Evolutionary conservation across 1,140 invertebrate genomes (phyloP).

Genomic region (Eurosta solidaginis): DNA sequence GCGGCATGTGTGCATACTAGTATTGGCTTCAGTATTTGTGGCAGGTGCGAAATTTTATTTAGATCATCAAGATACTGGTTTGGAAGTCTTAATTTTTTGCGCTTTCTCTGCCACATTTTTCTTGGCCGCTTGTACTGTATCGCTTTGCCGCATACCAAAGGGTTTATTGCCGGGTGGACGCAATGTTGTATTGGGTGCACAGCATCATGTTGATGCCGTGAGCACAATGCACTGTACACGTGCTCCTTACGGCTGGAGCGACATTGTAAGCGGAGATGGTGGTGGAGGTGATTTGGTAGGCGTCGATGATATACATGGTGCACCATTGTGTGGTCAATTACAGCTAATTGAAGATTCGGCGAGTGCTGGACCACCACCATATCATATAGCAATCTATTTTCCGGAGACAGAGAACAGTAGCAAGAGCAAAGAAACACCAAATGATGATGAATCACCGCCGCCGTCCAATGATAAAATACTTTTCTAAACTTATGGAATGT

Average conservation of each 20-base stretch:
- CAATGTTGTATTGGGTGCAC: conserved; percentile 33
- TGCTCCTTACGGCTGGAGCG: background rate
- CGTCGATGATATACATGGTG: background rate
- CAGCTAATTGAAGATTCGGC: conserved; percentile 15
- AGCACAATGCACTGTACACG: conserved; percentile 15
- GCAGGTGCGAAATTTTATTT: conserved; percentile 72
- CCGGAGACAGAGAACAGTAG: conserved; percentile 59
- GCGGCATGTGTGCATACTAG: conserved; percentile 70
- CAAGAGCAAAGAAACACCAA: conserved; percentile 51
- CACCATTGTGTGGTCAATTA: conserved; percentile 3
- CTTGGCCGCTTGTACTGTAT: conserved; percentile 66
- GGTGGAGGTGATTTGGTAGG: conserved; percentile 9
- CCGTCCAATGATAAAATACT: conserved; percentile 67
- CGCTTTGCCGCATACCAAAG: conserved; percentile 61
- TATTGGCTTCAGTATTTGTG: conserved; percentile 68
- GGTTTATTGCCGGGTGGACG: conserved; percentile 29
- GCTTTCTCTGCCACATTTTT: conserved; percentile 68
- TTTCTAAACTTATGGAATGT: conserved; percentile 43
- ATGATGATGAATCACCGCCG: conserved; percentile 62
- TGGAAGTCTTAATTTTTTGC: conserved; percentile 70
- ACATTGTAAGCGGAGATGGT: background rate
- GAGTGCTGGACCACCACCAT: conserved; percentile 61
- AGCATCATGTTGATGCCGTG: conserved; percentile 36
- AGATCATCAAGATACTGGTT: conserved; percentile 66
- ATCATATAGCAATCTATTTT: conserved; percentile 67